A percentile compares a stretch with the other conserved stretches of the same genome.
Evolutionary conservation across 2,888 invertebrate genomes (phyloP).

Genomic region (Rhopalosiphum nymphaeae): DNA sequence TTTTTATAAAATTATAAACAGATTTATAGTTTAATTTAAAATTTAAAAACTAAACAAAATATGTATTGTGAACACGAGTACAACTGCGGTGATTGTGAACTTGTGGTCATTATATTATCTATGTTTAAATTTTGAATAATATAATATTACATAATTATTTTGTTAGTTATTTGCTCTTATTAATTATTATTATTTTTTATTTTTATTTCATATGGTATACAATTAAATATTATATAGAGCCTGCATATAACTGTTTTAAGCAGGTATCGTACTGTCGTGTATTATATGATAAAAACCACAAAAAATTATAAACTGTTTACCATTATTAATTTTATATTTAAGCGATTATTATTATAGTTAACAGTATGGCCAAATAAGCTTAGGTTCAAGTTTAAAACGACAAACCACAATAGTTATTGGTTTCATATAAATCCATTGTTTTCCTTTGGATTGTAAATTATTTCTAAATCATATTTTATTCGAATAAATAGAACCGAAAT

Average conservation of each 20-base stretch:
- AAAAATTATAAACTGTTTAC: not conserved
- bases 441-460: slow-evolving; percentile 20
- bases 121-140: not conserved
- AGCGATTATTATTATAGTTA: not conserved
- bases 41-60: not conserved
- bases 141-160: not conserved
- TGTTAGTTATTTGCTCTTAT: not conserved
- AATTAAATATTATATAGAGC: not conserved
- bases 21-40: not conserved
- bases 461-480: not conserved
- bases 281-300: not conserved
- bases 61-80: not conserved
- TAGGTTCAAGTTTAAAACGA: not conserved
- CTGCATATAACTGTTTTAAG: not conserved
- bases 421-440: not conserved
- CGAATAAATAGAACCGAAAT: not conserved
- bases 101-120: not conserved
- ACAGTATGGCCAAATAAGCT: not conserved
- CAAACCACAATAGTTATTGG: not conserved
- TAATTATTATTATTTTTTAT: not conserved
- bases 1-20: not conserved
- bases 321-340: not conserved
- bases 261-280: not conserved
- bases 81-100: not conserved
- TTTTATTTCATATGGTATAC: not conserved